Base-by-base conservation (phyloP, 1,140 invertebrate species). In the Danaus plexippus region DNA sequence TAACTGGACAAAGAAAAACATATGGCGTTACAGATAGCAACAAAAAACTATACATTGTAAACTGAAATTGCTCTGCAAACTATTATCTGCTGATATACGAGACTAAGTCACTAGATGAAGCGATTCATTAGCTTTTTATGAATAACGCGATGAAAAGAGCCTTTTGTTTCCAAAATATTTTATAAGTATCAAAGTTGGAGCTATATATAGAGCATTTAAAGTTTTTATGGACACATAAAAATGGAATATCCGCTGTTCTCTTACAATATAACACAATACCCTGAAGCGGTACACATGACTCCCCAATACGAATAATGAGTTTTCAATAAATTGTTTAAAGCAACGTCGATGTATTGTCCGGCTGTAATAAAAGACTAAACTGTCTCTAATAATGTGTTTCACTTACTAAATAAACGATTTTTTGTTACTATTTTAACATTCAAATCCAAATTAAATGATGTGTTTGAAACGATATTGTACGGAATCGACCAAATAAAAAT, bases 241-340 rank as follows among this genome's bases (percentile, higher is more conserved):
- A 32, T 32, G 4, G 5, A 32, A 32, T 32, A 32, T 6, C 22
- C 22, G 22, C 22, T 32, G 22, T 40, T 10, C 43, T n/a, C 52
- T 59, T 59, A 52, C 64, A 46, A 66, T 58, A 72, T 69, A 32
- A 8, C 13, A 51, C 61, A 51, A 61, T 59, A 48, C 64, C 76
- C 76, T 66, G 65, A 70, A 79, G 76, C 70, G n/a, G 54, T 67
- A 63, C 76, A 79, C 70, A 79, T 79, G 74, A 58, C 67, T 71
- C 66, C 64, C 56, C 47, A 62, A 65, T 61, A 40, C 54, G 52
- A 56, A 75, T 71, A 69, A 71, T 66, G 61, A 57, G 50, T 72
- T 72, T 73, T 46, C 55, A 54, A 54, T 55, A 58, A 59, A 58
- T 59, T 51, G 52, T 54, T 56, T 56, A 52, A 61, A 45, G 9